Evolutionary conservation across 1,140 invertebrate genomes (phyloP).

Genomic region (Drosophila kohkoa): DNA sequence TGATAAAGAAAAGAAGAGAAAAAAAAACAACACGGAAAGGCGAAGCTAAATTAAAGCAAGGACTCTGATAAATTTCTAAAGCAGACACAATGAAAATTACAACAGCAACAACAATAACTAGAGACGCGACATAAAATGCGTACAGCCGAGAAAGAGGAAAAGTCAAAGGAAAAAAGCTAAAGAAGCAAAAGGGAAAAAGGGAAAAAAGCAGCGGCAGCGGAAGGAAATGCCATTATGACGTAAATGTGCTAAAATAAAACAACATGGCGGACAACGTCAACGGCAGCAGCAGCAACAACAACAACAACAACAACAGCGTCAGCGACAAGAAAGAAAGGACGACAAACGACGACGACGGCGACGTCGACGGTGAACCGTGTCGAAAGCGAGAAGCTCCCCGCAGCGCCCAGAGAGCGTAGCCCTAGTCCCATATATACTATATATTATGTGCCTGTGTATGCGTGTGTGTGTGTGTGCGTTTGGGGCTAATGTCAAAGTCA

Average conservation of each 20-base stretch:
- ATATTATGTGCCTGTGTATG: slow-evolving; percentile 28
- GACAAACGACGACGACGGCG: slow-evolving; percentile 24
- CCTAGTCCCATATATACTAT: slow-evolving; percentile 30
- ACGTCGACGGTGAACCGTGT: slow-evolving; percentile 61
- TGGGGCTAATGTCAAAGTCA: slow-evolving; percentile 82
- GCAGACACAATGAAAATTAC: slow-evolving; percentile 78
- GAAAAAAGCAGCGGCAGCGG: slow-evolving; percentile 40
- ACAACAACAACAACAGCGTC: background rate
- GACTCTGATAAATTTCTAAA: slow-evolving; percentile 72
- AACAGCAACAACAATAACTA: slow-evolving; percentile 24
- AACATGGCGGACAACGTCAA: slow-evolving; percentile 78
- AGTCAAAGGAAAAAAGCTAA: slow-evolving; percentile 62
- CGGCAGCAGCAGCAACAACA: slow-evolving; percentile 47
- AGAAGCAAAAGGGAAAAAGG: slow-evolving; percentile 48
- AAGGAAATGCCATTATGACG: slow-evolving; percentile 83
- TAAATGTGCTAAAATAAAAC: slow-evolving; percentile 84
- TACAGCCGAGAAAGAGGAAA: slow-evolving; percentile 61
- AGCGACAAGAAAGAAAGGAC: background rate
- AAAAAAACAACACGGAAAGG: slow-evolving; percentile 7
- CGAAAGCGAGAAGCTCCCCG: slow-evolving; percentile 61
- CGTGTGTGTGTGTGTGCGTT: slow-evolving; percentile 58
- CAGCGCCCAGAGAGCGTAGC: slow-evolving; percentile 42
- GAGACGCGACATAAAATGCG: slow-evolving; percentile 54
- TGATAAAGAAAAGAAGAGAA: slow-evolving; percentile 46
- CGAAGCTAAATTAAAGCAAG: slow-evolving; percentile 74